A percentile compares a stretch with the other conserved stretches of the same genome.
These are phyloP conservation scores for Syrmaticus mikado DNA, from an alignment of 2,113 vertebrate genomes.

Conservation along the genomic window DNA sequence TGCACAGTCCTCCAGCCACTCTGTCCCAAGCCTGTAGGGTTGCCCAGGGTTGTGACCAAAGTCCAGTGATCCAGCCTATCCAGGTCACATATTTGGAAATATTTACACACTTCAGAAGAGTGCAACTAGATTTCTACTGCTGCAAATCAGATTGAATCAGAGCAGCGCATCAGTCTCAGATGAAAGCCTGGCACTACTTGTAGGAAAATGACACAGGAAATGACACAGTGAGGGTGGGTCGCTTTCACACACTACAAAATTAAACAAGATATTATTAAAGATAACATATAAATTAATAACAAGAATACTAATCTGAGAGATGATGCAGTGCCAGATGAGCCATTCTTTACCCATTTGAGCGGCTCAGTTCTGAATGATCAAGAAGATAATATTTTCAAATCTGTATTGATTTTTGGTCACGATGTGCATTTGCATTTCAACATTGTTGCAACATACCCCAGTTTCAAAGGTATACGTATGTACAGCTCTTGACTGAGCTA, in stretches of 20 bases:
- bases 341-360: neutral
- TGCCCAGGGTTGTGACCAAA: too few relatives aligned
- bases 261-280: neutral
- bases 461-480: fast-evolving
- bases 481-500: neutral
- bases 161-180: neutral
- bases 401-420: neutral
- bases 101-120: neutral
- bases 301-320: neutral
- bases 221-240: neutral
- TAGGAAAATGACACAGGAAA: neutral
- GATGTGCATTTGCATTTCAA: neutral
- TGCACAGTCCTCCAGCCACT: too few relatives aligned
- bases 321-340: neutral
- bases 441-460: neutral
- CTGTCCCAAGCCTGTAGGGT: too few relatives aligned
- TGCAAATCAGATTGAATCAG: neutral
- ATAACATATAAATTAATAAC: neutral
- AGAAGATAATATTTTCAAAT: neutral
- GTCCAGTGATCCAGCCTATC: too few relatives aligned
- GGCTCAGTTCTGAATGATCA: neutral
- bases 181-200: neutral
- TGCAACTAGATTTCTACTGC: neutral
- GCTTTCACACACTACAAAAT: neutral
- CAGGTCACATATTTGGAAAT: neutral